These are phyloP conservation scores for Petrocephalus microphthalmus DNA, from an alignment of 2,113 vertebrate species.

Conservation along the genomic window DNA sequence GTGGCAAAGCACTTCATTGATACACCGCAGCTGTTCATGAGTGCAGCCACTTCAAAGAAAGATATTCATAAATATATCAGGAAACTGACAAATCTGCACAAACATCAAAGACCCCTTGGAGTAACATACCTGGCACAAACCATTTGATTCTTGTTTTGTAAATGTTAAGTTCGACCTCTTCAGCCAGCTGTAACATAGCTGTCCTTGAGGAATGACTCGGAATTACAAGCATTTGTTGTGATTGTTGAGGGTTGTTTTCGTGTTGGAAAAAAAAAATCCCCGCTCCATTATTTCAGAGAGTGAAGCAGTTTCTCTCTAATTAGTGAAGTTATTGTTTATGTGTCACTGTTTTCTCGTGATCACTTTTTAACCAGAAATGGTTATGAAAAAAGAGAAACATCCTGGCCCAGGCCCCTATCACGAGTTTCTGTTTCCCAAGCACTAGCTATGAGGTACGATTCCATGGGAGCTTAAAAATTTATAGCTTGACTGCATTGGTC, in stretches of 20 bases:
- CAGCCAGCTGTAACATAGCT: not conserved
- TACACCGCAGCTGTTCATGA: constrained; percentile 49
- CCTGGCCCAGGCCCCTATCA: not conserved
- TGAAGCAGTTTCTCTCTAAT: not conserved
- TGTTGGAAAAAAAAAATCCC: constrained; percentile 3
- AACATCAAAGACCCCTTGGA: constrained; percentile 10
- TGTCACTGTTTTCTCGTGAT: not conserved
- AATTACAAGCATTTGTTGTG: constrained; percentile 6
- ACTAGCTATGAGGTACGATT: not conserved
- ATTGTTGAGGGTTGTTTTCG: not conserved
- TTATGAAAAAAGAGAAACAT: not conserved
- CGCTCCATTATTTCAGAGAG: constrained; percentile 7
- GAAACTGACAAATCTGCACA: not conserved
- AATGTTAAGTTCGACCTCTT: constrained; percentile 4
- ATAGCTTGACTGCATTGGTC: not conserved
- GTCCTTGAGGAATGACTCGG: constrained; percentile 2
- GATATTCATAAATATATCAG: constrained; percentile 12
- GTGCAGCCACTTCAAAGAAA: constrained; percentile 21
- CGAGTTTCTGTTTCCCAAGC: not conserved
- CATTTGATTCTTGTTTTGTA: constrained; percentile 8
- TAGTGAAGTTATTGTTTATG: not conserved
- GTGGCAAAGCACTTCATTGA: constrained; percentile 63
- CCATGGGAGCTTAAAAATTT: not conserved
- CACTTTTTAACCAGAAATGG: constrained; percentile 1
- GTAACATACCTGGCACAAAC: constrained; percentile 3